Percentiles rank a stretch among this genome's conserved stretches.
These are phyloP conservation scores for Gallinago nigripennis DNA, from an alignment of 2,797 vertebrate genomes.

Conservation along the genomic window DNA sequence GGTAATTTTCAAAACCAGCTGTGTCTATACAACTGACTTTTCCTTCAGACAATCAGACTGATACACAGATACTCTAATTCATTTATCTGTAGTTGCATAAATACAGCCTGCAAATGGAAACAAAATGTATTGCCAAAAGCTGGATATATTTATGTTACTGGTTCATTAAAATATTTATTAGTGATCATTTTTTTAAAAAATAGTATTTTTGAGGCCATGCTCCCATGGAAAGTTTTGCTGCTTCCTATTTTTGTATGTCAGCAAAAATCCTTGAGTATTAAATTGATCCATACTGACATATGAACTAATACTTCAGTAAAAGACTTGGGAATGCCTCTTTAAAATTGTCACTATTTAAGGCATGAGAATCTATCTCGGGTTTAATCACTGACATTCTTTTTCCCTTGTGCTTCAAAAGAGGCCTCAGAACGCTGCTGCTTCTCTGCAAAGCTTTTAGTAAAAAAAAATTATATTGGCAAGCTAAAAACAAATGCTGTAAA, in stretches of 20 bases:
- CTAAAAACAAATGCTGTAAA: neutral
- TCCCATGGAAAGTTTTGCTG: neutral
- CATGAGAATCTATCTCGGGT: neutral
- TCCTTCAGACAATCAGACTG: neutral
- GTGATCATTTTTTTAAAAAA: neutral
- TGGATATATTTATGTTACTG: neutral
- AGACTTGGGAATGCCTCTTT: neutral
- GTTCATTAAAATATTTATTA: neutral
- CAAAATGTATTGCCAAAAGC: neutral
- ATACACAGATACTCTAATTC: neutral
- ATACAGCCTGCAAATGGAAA: neutral
- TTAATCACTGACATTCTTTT: neutral
- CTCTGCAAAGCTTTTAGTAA: neutral
- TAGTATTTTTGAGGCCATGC: neutral
- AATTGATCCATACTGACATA: neutral
- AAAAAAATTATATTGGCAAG: neutral
- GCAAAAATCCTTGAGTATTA: neutral
- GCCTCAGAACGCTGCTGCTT: neutral
- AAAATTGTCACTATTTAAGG: neutral
- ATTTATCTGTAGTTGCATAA: neutral
- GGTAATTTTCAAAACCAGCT: neutral
- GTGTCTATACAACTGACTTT: neutral
- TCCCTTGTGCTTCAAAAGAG: neutral
- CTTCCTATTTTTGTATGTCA: neutral
- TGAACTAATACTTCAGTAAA: neutral